Evolutionary conservation across 2,888 invertebrate species (phyloP).

Genomic region (Sesia apiformis): DNA sequence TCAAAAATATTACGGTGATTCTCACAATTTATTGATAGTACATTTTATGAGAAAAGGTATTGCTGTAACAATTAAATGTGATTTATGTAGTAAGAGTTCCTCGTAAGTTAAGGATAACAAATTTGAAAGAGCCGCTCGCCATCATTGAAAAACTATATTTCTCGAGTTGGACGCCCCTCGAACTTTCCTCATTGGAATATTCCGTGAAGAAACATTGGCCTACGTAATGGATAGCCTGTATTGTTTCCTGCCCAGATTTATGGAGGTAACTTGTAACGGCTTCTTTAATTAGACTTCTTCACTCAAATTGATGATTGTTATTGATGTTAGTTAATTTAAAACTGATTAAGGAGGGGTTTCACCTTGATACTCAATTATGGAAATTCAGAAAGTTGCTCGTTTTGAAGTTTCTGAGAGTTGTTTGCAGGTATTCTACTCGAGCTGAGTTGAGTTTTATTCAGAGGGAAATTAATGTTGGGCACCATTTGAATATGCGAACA

Average conservation of each 20-base stretch:
- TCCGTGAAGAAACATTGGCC: slow-evolving; percentile 56
- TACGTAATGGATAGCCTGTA: slow-evolving; percentile 65
- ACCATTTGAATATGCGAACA: not conserved
- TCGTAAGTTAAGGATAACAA: slow-evolving; percentile 36
- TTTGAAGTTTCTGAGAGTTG: not conserved
- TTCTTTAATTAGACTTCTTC: slow-evolving; percentile 72
- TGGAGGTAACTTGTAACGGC: slow-evolving; percentile 73
- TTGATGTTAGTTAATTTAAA: slow-evolving; percentile 61
- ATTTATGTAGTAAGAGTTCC: slow-evolving; percentile 36
- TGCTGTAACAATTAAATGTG: slow-evolving; percentile 22
- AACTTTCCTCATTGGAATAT: slow-evolving; percentile 67
- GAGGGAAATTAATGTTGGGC: too few relatives aligned
- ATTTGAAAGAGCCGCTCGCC: slow-evolving; percentile 39
- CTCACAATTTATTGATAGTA: too few relatives aligned
- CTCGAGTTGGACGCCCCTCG: slow-evolving; percentile 37
- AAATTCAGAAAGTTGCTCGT: slow-evolving; percentile 26
- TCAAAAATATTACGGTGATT: too few relatives aligned
- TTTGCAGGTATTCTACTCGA: too few relatives aligned
- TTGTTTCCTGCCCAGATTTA: slow-evolving; percentile 69
- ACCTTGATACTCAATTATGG: slow-evolving; percentile 32
- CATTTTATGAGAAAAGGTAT: not conserved
- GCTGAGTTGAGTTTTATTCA: too few relatives aligned
- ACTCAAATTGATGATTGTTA: slow-evolving; percentile 70
- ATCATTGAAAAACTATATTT: slow-evolving; percentile 69
- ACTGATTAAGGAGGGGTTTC: slow-evolving; percentile 37